A percentile compares a stretch with the other conserved stretches of the same genome.
Conservation (phyloP, 2,888 invertebrate genomes). For the Orchesellides sinensis region DNA sequence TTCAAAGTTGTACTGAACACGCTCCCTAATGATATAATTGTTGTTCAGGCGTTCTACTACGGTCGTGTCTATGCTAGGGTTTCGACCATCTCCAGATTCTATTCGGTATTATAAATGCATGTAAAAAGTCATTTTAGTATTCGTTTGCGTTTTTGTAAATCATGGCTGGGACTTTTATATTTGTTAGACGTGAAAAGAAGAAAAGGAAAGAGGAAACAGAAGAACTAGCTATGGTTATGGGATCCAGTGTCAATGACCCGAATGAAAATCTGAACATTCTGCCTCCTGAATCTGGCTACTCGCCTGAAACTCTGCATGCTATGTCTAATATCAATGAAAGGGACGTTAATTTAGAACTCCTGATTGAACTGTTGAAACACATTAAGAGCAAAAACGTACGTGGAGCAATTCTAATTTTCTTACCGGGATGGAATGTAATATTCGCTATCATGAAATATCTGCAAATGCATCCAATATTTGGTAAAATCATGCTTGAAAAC, state of each 20-base stretch:
- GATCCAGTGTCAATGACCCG: constrained; percentile 79
- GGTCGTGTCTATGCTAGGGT: no score
- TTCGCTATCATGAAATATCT: constrained; percentile 93
- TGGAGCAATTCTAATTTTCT: constrained; percentile 94
- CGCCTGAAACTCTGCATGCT: constrained; percentile 81
- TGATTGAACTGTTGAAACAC: constrained; percentile 85
- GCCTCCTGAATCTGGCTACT: constrained; percentile 76
- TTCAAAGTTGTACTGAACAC: not conserved
- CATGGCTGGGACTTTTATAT: no score
- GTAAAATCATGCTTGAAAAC: constrained; percentile 77
- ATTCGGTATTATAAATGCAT: constrained; percentile 36
- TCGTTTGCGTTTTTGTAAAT: no score
- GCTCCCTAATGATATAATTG: no score
- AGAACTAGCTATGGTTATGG: constrained; percentile 79
- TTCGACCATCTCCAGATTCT: constrained; percentile 86
- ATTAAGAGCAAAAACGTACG: constrained; percentile 80
- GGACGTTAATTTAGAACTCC: constrained; percentile 94
- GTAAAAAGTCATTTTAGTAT: no score
- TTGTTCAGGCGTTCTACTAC: no score
- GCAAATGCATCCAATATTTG: constrained; percentile 85
- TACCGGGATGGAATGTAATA: constrained; percentile 98
- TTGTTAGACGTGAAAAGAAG: constrained; percentile 77
- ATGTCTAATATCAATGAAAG: constrained; percentile 91
- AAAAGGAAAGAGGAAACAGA: constrained; percentile 82
- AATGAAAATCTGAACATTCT: constrained; percentile 89